Conservation (phyloP, 23 tunicate species). For the Ciona savignyi region DNA sequence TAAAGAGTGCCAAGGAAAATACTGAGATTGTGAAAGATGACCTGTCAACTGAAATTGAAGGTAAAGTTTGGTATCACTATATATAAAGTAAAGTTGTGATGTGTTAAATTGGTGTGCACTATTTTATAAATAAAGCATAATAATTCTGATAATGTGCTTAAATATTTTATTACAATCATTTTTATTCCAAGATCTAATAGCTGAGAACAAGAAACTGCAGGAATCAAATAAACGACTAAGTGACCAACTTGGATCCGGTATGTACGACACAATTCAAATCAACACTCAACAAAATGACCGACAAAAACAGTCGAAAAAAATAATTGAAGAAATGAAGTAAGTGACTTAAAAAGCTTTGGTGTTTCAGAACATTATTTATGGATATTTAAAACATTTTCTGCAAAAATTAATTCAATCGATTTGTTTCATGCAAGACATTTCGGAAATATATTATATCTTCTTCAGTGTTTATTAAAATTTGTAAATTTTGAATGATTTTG, state of each 20-base stretch:
- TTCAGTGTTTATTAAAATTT: too few relatives aligned
- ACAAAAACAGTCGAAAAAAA: slow-evolving; percentile 27
- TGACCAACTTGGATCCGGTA: slow-evolving; percentile 4
- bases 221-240: slow-evolving; percentile 38
- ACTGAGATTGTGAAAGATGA: slow-evolving; percentile 24
- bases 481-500: too few relatives aligned
- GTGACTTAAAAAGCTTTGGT: background rate
- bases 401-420: too few relatives aligned
- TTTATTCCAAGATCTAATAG: slow-evolving; percentile 33
- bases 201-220: slow-evolving; percentile 26
- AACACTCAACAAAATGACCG: background rate
- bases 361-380: too few relatives aligned
- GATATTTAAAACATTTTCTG: too few relatives aligned
- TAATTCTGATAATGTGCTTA: background rate
- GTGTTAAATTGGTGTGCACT: too few relatives aligned
- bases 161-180: too few relatives aligned
- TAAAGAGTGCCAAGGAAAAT: background rate
- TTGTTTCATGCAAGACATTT: too few relatives aligned
- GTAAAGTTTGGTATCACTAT: too few relatives aligned
- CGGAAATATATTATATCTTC: too few relatives aligned
- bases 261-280: background rate
- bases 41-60: slow-evolving; percentile 32
- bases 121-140: too few relatives aligned
- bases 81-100: too few relatives aligned
- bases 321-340: slow-evolving; percentile 61